phyloP scores from a whole-genome alignment of 2,888 invertebrate genomes.

The Diarsia brunnea region DNA sequence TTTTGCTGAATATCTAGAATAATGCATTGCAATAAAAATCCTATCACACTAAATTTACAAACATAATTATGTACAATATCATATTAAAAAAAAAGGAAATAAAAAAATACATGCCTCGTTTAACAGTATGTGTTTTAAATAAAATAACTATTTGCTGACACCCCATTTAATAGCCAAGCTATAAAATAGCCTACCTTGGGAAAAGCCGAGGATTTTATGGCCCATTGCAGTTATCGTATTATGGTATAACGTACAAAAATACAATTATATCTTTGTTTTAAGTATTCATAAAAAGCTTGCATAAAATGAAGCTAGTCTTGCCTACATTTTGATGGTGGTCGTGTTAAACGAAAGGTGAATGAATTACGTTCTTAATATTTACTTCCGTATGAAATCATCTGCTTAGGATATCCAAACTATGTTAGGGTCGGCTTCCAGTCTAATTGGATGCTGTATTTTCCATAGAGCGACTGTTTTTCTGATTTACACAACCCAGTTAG shows the following conservation, averaged over 20 bases:
- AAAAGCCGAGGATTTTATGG: slow-evolving; percentile 39
- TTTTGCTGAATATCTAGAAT: too few species aligned
- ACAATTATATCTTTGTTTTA: slow-evolving; percentile 27
- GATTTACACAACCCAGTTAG: too few species aligned
- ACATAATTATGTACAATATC: neutral
- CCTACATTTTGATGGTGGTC: neutral
- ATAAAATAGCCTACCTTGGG: slow-evolving; percentile 49
- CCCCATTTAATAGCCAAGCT: slow-evolving; percentile 22
- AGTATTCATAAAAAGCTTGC: slow-evolving; percentile 34
- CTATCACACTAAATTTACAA: neutral
- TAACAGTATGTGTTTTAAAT: slow-evolving; percentile 25
- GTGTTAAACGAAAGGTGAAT: neutral
- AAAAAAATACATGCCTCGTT: slow-evolving; percentile 1
- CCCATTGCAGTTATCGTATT: slow-evolving; percentile 7
- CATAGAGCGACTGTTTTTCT: too few species aligned
- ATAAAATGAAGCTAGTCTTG: slow-evolving; percentile 3
- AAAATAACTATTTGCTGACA: slow-evolving; percentile 36
- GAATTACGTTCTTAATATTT: neutral
- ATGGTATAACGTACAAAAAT: slow-evolving; percentile 17
- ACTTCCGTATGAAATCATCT: neutral
- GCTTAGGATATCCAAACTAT: too few species aligned
- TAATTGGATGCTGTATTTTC: too few species aligned
- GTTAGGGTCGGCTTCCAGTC: too few species aligned
- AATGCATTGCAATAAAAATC: too few species aligned
- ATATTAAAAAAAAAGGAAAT: slow-evolving; percentile 16